Evolutionary conservation across 1,140 invertebrate species (phyloP), one percentile per base, ranked within the genome.

Genomic region (Macrostomum lignano): DNA sequence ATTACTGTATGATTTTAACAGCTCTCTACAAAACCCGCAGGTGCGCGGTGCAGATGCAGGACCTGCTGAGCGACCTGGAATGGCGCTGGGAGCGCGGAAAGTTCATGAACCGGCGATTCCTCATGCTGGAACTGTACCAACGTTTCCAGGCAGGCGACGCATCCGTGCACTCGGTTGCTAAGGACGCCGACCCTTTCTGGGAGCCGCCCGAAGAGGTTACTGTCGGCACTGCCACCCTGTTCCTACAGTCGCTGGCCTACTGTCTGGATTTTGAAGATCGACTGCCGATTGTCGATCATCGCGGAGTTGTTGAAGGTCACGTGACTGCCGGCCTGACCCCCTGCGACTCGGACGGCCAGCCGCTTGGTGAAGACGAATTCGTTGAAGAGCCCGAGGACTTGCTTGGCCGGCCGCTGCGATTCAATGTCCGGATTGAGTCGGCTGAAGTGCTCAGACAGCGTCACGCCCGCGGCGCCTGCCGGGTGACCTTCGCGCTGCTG

Each of bases 51-150:
- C 51, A 54, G 40, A 55, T 59, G 52, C 55, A 47, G 32, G 49
- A 58, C 36, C 37, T 59, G 13, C 35, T 55, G 21, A 59, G 51
- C 40, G 44, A 44, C 3, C 55, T 57, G 36, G 48, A 46, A 4
- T 59, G 55, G 55, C 35, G 57, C 9, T 58, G 55, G 56, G 53
- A 55, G 30, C 41, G 48, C 37, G 53, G 49, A 7, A 56, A 57
- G 35, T 58, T 59, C 33, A 52, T 56, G 41, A 57, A 57, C 42
- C 42, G 56, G 30, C 40, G 51, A 32, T 59, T 50, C 37, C 36
- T 59, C 1, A 57, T 58, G 55, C 55, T 56, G 52, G 56, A 59
- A 30, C 32, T 57, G 38, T 59, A 59, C 35, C 53, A 59, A 36
- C 42, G 42, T 13, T 58, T 45, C 35, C 37, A 55, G 21, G 54